A percentile compares a stretch with the other conserved stretches of the same genome.
These are phyloP conservation scores for Strigamia maritima DNA, from an alignment of 2,888 invertebrate species.

Conservation along the genomic window DNA sequence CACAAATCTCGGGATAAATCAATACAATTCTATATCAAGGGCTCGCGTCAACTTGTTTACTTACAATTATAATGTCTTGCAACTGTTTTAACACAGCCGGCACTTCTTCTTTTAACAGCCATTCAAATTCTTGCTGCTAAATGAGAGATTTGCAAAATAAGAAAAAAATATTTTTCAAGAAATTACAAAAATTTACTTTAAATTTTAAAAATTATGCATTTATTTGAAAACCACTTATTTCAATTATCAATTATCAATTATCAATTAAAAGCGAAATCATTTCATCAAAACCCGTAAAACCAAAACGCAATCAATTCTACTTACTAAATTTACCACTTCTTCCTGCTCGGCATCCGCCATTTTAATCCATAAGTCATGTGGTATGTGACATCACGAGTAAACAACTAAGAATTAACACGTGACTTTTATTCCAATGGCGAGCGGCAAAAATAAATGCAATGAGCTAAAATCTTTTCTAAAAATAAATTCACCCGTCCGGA, in stretches of 20 bases:
- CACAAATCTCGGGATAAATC: neutral
- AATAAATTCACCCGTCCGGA: neutral
- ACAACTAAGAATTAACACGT: neutral
- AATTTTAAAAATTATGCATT: neutral
- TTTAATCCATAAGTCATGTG: neutral
- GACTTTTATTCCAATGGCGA: neutral
- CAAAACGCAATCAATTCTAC: neutral
- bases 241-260: neutral
- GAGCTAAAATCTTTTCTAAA: neutral
- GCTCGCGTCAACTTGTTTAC: neutral
- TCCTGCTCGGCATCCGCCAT: slow-evolving; percentile 35
- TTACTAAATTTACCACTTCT: slow-evolving; percentile 21
- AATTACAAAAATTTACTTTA: neutral
- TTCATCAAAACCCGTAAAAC: neutral
- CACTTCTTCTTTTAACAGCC: slow-evolving; percentile 29
- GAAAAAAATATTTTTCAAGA: neutral
- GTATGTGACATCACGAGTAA: neutral
- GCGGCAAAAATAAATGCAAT: slow-evolving; percentile 4
- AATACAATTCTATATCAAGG: neutral
- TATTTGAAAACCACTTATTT: neutral
- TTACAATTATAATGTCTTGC: slow-evolving; percentile 15
- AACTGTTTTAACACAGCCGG: slow-evolving; percentile 31
- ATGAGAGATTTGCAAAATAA: neutral
- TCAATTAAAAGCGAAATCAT: neutral
- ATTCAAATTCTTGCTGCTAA: slow-evolving; percentile 34